Evolutionary conservation across 2,888 invertebrate species (phyloP).

Genomic region (Epinotia brunnichana): DNA sequence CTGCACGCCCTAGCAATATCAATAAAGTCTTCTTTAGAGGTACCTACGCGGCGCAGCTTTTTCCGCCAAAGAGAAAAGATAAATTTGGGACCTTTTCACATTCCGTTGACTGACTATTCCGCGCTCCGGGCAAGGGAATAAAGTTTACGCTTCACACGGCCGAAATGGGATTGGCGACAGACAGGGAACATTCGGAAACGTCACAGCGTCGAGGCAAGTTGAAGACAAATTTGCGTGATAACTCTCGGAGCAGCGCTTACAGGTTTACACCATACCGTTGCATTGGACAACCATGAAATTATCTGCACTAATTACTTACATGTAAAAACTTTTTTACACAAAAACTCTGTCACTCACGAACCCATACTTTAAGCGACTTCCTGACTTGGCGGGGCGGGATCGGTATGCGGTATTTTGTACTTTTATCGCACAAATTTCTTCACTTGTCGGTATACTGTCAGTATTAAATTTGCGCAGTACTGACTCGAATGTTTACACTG

Average conservation of each 20-base stretch:
- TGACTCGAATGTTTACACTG: no score
- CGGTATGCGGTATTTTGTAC: no score
- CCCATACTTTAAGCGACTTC: no score
- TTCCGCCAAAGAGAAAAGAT: slow-evolving; percentile 46
- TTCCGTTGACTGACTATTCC: slow-evolving; percentile 54
- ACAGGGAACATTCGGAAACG: slow-evolving; percentile 55
- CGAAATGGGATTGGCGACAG: slow-evolving; percentile 54
- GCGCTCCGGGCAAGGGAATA: slow-evolving; percentile 47
- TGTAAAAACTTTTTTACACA: no score
- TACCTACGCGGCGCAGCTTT: slow-evolving; percentile 44
- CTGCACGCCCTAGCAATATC: slow-evolving; percentile 47
- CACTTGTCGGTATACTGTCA: no score
- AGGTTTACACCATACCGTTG: neutral
- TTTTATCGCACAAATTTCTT: no score
- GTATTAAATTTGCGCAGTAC: no score
- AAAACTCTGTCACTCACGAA: no score
- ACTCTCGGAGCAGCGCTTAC: slow-evolving; percentile 52
- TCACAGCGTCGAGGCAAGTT: slow-evolving; percentile 50
- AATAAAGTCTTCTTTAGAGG: slow-evolving; percentile 49
- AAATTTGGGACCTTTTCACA: slow-evolving; percentile 53
- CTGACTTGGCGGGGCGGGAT: no score
- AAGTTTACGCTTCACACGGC: slow-evolving; percentile 51
- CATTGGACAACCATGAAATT: neutral
- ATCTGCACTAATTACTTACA: neutral
- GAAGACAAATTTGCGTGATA: slow-evolving; percentile 62